Percentiles rank a stretch among this genome's conserved stretches.
Evolutionary conservation across 2,797 vertebrate genomes (phyloP).

Genomic region (Lithobates pipiens): DNA sequence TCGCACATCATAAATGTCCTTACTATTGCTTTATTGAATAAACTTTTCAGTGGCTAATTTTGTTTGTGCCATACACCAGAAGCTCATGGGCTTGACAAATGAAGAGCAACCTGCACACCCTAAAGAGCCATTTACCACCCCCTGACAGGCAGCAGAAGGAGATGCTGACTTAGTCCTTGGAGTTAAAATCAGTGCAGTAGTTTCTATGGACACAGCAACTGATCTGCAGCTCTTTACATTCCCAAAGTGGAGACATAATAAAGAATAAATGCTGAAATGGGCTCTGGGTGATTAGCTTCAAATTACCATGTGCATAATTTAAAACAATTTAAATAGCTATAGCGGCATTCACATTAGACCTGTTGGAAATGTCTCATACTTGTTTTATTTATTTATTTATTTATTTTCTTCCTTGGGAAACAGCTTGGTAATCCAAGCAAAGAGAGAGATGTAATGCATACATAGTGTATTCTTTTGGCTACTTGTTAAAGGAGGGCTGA

Average conservation of each 20-base stretch:
- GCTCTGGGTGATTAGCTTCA: constrained; percentile 60
- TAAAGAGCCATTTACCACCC: constrained; percentile 21
- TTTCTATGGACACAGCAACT: constrained; percentile 59
- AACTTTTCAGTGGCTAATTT: constrained; percentile 3
- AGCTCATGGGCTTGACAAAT: constrained; percentile 22
- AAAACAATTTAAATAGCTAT: constrained; percentile 61
- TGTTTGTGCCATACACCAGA: not conserved
- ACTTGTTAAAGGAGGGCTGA: not conserved
- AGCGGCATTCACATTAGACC: constrained; percentile 57
- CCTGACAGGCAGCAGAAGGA: constrained; percentile 19
- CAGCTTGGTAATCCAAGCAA: constrained; percentile 26
- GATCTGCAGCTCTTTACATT: constrained; percentile 59
- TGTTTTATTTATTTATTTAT: constrained; percentile 41
- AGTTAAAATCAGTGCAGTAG: constrained; percentile 58
- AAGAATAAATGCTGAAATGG: constrained; percentile 61
- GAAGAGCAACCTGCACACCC: constrained; percentile 12
- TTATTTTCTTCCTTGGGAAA: constrained; percentile 28
- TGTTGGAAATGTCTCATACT: constrained; percentile 50
- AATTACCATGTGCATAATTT: constrained; percentile 62
- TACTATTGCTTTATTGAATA: no score
- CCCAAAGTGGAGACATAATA: constrained; percentile 59
- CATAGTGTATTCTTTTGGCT: not conserved
- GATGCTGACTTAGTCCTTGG: constrained; percentile 53
- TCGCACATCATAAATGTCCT: no score
- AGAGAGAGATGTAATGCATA: not conserved